Percentiles rank a stretch among this genome's conserved stretches.
Evolutionary conservation across 2,113 vertebrate genomes (phyloP).

Genomic region (Fulica atra): DNA sequence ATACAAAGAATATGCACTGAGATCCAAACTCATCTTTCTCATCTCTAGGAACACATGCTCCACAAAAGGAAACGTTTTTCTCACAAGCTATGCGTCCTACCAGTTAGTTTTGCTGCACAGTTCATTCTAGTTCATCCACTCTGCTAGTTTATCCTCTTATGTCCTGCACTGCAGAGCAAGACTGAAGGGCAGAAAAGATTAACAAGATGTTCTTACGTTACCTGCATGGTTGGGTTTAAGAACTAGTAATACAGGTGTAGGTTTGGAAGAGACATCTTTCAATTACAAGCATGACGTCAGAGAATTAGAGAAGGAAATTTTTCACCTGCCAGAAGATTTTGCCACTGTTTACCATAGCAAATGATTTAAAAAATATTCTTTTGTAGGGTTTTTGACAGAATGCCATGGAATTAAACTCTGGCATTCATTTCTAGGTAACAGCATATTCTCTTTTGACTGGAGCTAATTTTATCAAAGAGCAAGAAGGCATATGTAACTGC

Average conservation of each 20-base stretch:
- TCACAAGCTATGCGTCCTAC: not conserved
- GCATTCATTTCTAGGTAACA: not conserved
- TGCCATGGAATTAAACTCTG: not conserved
- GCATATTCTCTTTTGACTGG: not conserved
- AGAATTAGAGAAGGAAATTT: not conserved
- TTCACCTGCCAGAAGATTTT: not conserved
- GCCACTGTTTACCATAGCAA: not conserved
- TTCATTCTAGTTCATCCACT: not conserved
- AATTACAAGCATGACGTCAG: not conserved
- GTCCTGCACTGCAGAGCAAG: not conserved
- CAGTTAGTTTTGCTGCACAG: not conserved
- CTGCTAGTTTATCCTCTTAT: not conserved
- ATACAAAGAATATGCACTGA: not conserved
- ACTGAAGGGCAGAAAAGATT: conserved; percentile 25
- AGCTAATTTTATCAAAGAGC: not conserved
- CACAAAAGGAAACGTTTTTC: not conserved
- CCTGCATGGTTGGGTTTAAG: not conserved
- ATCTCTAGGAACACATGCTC: not conserved
- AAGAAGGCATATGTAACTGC: not conserved
- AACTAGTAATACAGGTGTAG: not conserved
- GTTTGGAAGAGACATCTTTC: not conserved
- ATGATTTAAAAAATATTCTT: not conserved
- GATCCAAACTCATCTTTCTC: not conserved
- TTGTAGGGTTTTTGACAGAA: not conserved
- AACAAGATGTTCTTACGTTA: not conserved